Evolutionary conservation across 2,113 vertebrate genomes (phyloP).

Genomic region (Hassar affinis): DNA sequence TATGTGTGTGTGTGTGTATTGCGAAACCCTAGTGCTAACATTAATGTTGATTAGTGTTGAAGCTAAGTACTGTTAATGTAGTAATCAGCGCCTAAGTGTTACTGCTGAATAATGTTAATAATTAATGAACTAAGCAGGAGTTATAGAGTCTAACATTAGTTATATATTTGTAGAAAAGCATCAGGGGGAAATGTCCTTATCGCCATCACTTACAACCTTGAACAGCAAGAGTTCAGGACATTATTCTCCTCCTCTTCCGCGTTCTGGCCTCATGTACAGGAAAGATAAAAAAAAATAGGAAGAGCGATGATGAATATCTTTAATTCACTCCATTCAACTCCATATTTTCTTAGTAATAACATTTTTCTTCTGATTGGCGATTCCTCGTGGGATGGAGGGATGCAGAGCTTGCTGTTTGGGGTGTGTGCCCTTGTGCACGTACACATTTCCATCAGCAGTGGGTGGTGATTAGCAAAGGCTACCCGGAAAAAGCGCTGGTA

Average conservation of each 20-base stretch:
- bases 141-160: not conserved
- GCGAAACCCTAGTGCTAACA: not conserved
- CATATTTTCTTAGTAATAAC: not conserved
- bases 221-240: slow-evolving; percentile 16
- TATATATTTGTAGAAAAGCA: not conserved
- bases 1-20: not conserved
- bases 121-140: too few relatives aligned
- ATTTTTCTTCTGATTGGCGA: not conserved
- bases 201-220: slow-evolving; percentile 41
- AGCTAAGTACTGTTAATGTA: not conserved
- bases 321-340: not conserved
- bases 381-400: not conserved
- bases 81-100: not conserved
- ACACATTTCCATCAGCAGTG: slow-evolving; percentile 31
- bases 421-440: slow-evolving; percentile 45
- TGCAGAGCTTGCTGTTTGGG: slow-evolving; percentile 7
- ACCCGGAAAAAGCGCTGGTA: not conserved
- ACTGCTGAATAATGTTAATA: not conserved
- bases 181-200: not conserved
- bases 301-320: not conserved
- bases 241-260: slow-evolving; percentile 43
- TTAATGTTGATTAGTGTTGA: too few relatives aligned
- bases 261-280: not conserved
- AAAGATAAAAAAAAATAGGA: not conserved
- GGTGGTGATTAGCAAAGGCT: slow-evolving; percentile 19